Evolutionary conservation across 2,113 vertebrate species (phyloP).

Genomic region (Engystomops pustulosus): DNA sequence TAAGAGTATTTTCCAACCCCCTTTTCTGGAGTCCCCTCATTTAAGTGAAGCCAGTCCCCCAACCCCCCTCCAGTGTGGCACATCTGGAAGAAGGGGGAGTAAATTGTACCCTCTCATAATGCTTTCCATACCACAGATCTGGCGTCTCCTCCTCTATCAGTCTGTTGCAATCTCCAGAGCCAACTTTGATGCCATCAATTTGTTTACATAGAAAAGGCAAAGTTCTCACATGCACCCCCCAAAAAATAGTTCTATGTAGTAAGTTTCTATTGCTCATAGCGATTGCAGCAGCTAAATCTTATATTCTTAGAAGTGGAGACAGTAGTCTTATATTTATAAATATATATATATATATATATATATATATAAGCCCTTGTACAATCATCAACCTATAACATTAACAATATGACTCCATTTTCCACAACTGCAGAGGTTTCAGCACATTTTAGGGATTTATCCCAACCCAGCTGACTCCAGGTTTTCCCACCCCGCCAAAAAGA

Average conservation of each 20-base stretch:
- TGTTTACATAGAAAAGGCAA: slow-evolving; percentile 40
- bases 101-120: slow-evolving; percentile 55
- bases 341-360: too few species aligned
- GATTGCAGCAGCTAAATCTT: neutral
- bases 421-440: neutral
- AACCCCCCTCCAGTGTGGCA: slow-evolving; percentile 28
- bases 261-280: neutral
- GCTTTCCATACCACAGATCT: slow-evolving; percentile 47
- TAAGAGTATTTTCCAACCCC: neutral
- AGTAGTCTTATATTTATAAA: too few species aligned
- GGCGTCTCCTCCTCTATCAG: slow-evolving; percentile 39
- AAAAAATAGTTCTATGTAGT: neutral
- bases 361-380: too few species aligned
- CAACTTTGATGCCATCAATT: slow-evolving; percentile 54
- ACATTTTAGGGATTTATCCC: neutral
- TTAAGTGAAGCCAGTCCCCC: neutral
- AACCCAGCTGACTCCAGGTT: neutral
- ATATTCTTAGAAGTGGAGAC: too few species aligned
- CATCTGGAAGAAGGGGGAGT: slow-evolving; percentile 53
- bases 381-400: neutral
- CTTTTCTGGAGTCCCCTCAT: neutral
- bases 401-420: neutral
- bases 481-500: neutral
- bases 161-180: slow-evolving; percentile 52
- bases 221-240: neutral